Base-by-base conservation (phyloP, 2,797 vertebrate species). In the Karalla daura region DNA sequence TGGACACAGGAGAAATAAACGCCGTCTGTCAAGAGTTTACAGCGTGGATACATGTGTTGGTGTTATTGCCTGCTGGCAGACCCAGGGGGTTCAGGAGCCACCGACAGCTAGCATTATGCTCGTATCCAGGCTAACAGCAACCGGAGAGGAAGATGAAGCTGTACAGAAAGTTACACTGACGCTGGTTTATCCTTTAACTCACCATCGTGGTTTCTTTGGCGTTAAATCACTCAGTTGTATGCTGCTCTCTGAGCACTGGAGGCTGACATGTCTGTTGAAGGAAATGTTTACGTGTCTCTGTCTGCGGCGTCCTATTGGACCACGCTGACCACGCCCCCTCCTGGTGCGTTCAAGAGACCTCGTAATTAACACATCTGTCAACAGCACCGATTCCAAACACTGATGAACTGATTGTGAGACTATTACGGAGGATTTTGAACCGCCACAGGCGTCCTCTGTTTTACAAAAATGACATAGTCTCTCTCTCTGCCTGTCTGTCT, bases 191-290 rank as follows among this genome's bases (percentile, higher is more conserved):
- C 2, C 1, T 12, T 21, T 12, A 20, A 74, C 78, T 70, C 18
- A 90, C 89, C 90, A 91, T 91, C 0, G 37, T 81, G 46, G n/a
- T n/a, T n/a, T n/a, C n/a, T n/a, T n/a, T 11, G 12, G 33, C 7
- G 3, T 12, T 24, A 47, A 32, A 32, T 2, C 7, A 37, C 23
- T n/a, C 1, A 8, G 6, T 27, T 45, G 9, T 15, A 24, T 2
- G n/a, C 13, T 2, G 1, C 21, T 14, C 1, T 59, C 7, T 6
- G 44, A 0, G 12, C 8, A 15, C 59, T 20, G 80, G 30, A 27
- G 67, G 88, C 73, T 50, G 73, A 76, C 85, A 87, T 90, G 68
- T 81, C 53, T 74, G 59, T 62, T 71, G 18, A 1, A 17, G 25
- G 28, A 69, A 73, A 17, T 21, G 2, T 4, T 66, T 60, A 90